Evolutionary conservation across 2,888 invertebrate genomes (phyloP), one percentile per base, ranked within the genome.

Genomic region (Spisula subtruncata): DNA sequence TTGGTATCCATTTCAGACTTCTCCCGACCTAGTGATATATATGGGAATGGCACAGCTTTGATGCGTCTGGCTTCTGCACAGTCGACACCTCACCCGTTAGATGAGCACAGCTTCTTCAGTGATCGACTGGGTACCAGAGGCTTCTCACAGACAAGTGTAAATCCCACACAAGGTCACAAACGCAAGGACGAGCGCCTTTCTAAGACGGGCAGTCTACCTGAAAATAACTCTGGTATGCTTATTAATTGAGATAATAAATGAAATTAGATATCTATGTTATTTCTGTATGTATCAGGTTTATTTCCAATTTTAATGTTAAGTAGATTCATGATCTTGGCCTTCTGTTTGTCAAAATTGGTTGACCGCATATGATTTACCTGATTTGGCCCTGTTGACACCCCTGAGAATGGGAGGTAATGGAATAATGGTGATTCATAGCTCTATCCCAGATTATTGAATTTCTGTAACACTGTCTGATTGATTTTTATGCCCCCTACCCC

Each of bases 111-210:
- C 29, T 86, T 86, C 56, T 83, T 83, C 14, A 48, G 32, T 29
- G 20, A 75, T 8, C 66, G 41, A 10, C 48, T 14, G 16, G 32
- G 4, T 14, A 20, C 5, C 92, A 46, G 92, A 94, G 10, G 94
- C 92, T 12, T 91, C 93, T 32, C 90, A 95, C 51, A 90, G 75
- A 75, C 84, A 0, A 51, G 71, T 35, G 32, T 75, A 12, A 48
- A 32, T 48, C 48, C 84, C 16, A 51, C 25, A 4, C 35, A 56
- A 20, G 41, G 80, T 54, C 29, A 35, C 20, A 54, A 54, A 56
- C 56, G 56, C 35, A 35, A 80, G 4, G 79, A 80, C 29, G 80
- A 41, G 0, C 16, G 32, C 25, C 85, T 85, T 10, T 79, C 85
- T 32, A 71, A 48, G 20, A 85, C 85, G 5, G 85, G 46, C 66